Evolutionary conservation across 2,113 vertebrate genomes (phyloP), one percentile per base, ranked within the genome.

Genomic region (Xenopus borealis): DNA sequence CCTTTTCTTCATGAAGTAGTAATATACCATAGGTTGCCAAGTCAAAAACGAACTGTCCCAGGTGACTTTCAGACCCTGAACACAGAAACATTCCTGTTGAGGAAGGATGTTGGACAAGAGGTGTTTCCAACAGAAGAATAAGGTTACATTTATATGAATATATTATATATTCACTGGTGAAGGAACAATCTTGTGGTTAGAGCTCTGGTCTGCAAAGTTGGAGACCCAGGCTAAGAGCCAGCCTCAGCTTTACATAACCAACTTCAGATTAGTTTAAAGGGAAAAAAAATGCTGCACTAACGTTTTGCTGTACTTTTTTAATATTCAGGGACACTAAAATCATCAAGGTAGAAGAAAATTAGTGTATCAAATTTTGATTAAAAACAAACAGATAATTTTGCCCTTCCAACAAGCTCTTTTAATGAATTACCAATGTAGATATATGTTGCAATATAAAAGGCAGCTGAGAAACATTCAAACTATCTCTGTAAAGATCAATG

Each of bases 121-220:
- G 67, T 55, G 45, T 69, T 76, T 76, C 66, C 66, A 76, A 50
- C 66, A 5, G 20, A 20, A 58, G 58, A 76, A 66, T 76, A 76
- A 27, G 57, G 59, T 76, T 76, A 69, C 73, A 76, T 69, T 76
- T 76, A 55, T 69, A 69, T 76, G 73, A 76, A 76, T 76, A 76
- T 69, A 69, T 76, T 76, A 69, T 66, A 76, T 63, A 76, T 76
- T 76, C 73, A 62, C 69, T 59, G 73, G 57, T 69, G 73, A 76
- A 76, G 73, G 73, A 69, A 76, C 59, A 63, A 61, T 47, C 66
- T 69, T 76, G 73, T 76, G 73, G 73, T 76, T 76, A 69, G 33
- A 69, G 58, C n/a, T 69, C 13, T 69, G 73, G 73, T 69, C 73
- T 76, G 73, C 73, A 76, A 66, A 62, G 73, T 69, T 66, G 66